Evolutionary conservation across 2,888 invertebrate species (phyloP), one percentile per base, ranked within the genome.

Genomic region (Xylota sylvarum): DNA sequence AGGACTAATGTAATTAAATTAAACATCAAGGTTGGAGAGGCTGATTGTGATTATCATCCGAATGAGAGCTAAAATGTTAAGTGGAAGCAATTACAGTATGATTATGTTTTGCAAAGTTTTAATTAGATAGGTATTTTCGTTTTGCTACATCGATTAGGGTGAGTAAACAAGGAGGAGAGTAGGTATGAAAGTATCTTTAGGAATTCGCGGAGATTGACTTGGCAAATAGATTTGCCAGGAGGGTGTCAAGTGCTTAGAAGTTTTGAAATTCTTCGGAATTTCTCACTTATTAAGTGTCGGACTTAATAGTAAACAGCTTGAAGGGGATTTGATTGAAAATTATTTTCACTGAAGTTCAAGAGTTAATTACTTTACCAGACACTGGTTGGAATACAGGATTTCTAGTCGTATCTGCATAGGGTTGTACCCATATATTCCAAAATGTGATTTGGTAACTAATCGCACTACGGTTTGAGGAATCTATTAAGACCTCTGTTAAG

Each of bases 1-100:
- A 70, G 70, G 30, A 30, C 70, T 58, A 56, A 46, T 58, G 70
- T 69, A 43, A 69, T 14, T 43, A 14, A 7, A 46, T 17, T 43
- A 6, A 23, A 30, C 40, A 30, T 30, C 43, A n/a, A 62, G 43
- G 60, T 7, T 32, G 35, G 35, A n/a, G 35, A 9, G 37, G 37
- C 10, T 37, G 37, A 4, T 2, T 10, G 3, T 37, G 37, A 37
- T 37, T 37, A 37, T 35, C 35, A 7, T 2, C 10, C 10, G 37
- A 37, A 37, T 32, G 32, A 32, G 4, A 32, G 6, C 5, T 7
- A 32, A 37, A 32, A 32, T 6, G 6, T 7, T 7, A 32, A 37
- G 12, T 37, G 37, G 12, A 43, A 43, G 6, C 43, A 43, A 43
- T 43, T 43, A 43, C 10, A n/a, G 17, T 17, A 1, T 50, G 10